phyloP scores from a whole-genome alignment of 2,113 vertebrate genomes.

The Aptenodytes patagonicus region DNA sequence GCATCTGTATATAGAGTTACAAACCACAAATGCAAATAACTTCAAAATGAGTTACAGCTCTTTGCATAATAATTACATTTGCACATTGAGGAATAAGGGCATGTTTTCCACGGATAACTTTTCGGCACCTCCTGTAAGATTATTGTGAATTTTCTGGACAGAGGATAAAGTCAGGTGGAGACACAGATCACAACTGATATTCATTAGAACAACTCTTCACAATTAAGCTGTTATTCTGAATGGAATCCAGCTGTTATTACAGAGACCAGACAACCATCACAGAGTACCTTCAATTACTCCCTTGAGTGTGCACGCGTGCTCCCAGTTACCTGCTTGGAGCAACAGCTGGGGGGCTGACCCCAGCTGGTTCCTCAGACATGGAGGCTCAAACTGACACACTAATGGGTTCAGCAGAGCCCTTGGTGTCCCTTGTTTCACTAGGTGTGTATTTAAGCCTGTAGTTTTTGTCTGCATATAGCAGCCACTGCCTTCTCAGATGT shows the following conservation, averaged over 20 bases:
- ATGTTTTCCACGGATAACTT: not conserved
- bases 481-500: not conserved
- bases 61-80: not conserved
- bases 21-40: not conserved
- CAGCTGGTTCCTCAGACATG: not conserved
- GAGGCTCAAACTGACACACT: not conserved
- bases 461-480: not conserved
- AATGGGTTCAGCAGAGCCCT: not conserved
- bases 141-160: not conserved
- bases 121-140: not conserved
- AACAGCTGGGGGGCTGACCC: rapidly evolving
- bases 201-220: not conserved
- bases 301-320: not conserved
- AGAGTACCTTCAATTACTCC: not conserved
- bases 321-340: not conserved
- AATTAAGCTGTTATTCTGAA: not conserved
- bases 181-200: not conserved
- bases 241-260: not conserved
- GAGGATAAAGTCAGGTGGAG: not conserved
- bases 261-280: not conserved
- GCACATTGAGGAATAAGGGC: not conserved
- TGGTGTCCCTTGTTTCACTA: not conserved
- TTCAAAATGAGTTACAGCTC: not conserved
- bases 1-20: not conserved
- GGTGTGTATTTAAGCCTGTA: not conserved